Percentiles rank a stretch among this genome's conserved stretches.
Evolutionary conservation across 2,888 invertebrate genomes (phyloP).

Genomic region (Eumerus sabulonum): DNA sequence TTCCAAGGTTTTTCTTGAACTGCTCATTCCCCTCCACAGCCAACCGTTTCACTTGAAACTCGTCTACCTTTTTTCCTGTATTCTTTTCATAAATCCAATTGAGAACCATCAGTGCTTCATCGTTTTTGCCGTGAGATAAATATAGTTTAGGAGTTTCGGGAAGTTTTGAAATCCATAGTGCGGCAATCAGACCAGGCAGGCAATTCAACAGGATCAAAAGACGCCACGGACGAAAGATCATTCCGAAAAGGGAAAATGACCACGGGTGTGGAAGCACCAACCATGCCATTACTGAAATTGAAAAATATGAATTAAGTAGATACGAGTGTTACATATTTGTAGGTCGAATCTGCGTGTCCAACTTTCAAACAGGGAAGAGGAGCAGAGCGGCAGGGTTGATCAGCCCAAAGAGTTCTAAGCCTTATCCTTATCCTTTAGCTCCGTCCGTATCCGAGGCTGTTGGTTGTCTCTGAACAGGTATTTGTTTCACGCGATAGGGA

Average conservation of each 20-base stretch:
- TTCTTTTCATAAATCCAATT: constrained; percentile 74
- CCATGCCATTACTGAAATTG: constrained; percentile 74
- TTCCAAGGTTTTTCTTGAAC: constrained; percentile 42
- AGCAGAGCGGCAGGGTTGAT: too few species aligned
- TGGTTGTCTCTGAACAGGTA: too few species aligned
- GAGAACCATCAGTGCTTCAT: constrained; percentile 72
- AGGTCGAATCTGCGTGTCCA: too few species aligned
- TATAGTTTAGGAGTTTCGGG: constrained; percentile 77
- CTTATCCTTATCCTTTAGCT: too few species aligned
- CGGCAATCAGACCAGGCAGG: constrained; percentile 75
- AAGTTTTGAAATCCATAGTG: constrained; percentile 71
- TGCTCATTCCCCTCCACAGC: constrained; percentile 70
- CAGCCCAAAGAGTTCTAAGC: too few species aligned
- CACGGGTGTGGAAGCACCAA: constrained; percentile 75
- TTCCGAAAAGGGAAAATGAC: constrained; percentile 72
- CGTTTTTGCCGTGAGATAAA: constrained; percentile 71
- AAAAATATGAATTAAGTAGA: too few species aligned
- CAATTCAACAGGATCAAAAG: constrained; percentile 74
- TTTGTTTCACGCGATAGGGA: too few species aligned
- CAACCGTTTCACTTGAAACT: constrained; percentile 73
- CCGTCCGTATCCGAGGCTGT: too few species aligned
- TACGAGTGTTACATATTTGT: too few species aligned
- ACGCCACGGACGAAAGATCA: constrained; percentile 77
- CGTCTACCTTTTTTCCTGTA: constrained; percentile 70
- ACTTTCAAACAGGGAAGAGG: too few species aligned